phyloP scores from a whole-genome alignment of 2,113 vertebrate genomes.

The Oophaga pumilio region DNA sequence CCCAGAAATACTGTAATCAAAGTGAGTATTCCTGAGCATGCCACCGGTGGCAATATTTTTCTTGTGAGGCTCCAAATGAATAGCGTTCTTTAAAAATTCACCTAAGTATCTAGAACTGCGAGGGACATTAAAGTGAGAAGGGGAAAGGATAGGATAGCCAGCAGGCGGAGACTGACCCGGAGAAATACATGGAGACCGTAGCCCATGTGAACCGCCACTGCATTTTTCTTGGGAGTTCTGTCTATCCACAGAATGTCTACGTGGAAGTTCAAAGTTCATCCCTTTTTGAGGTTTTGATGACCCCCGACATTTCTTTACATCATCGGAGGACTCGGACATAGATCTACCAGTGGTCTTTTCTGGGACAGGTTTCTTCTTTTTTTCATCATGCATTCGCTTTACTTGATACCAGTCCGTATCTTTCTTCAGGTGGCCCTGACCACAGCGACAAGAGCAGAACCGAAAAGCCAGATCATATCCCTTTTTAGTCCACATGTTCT shows the following conservation, averaged over 20 bases:
- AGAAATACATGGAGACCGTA: conserved; percentile 86
- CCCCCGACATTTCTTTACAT: conserved; percentile 84
- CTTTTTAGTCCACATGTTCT: conserved; percentile 99
- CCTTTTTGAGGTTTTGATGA: conserved; percentile 81
- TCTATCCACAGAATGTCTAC: conserved; percentile 88
- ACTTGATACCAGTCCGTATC: conserved; percentile 99
- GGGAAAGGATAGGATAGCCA: conserved; percentile 86
- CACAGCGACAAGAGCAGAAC: conserved; percentile 97
- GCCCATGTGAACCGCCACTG: conserved; percentile 63
- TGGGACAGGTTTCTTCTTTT: conserved; percentile 80
- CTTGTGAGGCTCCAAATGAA: conserved; percentile 89
- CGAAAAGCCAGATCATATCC: conserved; percentile 96
- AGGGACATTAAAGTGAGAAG: conserved; percentile 77
- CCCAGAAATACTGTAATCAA: conserved; percentile 78
- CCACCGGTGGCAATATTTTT: conserved; percentile 80
- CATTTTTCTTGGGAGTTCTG: conserved; percentile 91
- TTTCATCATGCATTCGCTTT: conserved; percentile 91
- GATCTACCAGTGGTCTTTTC: conserved; percentile 83
- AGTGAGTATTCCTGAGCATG: conserved; percentile 75
- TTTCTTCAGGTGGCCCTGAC: conserved; percentile 95
- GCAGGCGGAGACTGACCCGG: conserved; percentile 89
- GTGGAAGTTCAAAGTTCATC: conserved; percentile 84
- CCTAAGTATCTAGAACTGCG: conserved; percentile 91
- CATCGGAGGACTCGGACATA: conserved; percentile 75
- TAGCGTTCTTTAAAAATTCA: conserved; percentile 92